Evolutionary conservation across 2,888 invertebrate species (phyloP), one percentile per base, ranked within the genome.

Genomic region (Cyrtodaria siliqua): DNA sequence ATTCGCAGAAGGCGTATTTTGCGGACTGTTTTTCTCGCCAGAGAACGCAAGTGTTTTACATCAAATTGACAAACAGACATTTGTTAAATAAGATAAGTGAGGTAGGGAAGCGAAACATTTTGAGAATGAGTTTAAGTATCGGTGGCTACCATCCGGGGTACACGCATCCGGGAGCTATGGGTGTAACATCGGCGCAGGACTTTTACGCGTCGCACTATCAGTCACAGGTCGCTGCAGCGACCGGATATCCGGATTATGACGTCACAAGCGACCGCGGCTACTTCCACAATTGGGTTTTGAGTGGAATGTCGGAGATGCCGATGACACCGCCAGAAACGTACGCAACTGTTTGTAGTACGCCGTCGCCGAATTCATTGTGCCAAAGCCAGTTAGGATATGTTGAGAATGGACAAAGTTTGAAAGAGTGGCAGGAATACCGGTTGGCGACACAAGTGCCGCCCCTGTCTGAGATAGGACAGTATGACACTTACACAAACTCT

Each of bases 41-140:
- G 60, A 67, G 69, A 56, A 29, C 27, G 42, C 33, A 73, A 52
- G 74, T 79, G 79, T 61, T 80, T 77, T 70, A 67, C 67, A 66
- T 80, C 76, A 77, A 76, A 67, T 70, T 80, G 80, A 80, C 80
- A 80, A 69, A 76, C 80, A 80, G 80, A 66, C 56, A 60, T 66
- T 61, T 47, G 52, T 62, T 55, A 52, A 55, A 63, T 62, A 56
- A 77, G 80, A 80, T 80, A 80, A 80, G 76, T 64, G 67, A n/a
- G 49, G 61, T 44, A 47, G 8, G 38, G 42, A 18, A 49, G 26
- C 42, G 50, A 29, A 63, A 23, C 49, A 18, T 12, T 56, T n/a
- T n/a, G 38, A 82, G 38, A 23, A 90, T 90, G 90, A 90, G 90
- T 83, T 81, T 90, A 50, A 89, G 89, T 83, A 86, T 90, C 6